phyloP scores from a whole-genome alignment of 2,888 invertebrate genomes.

The Ornithoptera alexandrae region DNA sequence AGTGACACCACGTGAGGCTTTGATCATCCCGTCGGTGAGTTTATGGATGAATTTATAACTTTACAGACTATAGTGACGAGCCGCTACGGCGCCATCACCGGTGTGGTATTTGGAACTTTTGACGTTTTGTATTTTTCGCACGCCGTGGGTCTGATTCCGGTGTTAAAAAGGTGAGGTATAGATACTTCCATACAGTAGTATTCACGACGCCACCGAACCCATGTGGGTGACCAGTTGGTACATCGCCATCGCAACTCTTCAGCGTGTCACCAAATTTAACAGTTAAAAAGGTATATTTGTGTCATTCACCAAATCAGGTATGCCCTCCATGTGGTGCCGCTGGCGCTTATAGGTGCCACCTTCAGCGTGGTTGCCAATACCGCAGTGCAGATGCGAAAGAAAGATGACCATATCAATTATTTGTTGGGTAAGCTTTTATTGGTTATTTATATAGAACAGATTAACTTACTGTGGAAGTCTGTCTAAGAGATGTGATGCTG shows the following conservation, averaged over 20 bases:
- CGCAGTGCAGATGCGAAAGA: conserved; percentile 40
- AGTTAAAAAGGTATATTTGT: no score
- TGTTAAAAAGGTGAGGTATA: conserved; percentile 23
- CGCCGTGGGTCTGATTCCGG: conserved; percentile 44
- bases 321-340: conserved; percentile 52
- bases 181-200: no score
- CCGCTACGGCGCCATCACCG: conserved; percentile 55
- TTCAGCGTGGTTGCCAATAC: conserved; percentile 59
- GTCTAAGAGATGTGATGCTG: no score
- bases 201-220: no score
- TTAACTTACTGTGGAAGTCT: no score
- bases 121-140: conserved; percentile 64
- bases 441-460: neutral
- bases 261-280: no score
- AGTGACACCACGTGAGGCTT: no score
- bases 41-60: neutral
- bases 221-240: no score
- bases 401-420: conserved; percentile 60
- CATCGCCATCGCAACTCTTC: no score
- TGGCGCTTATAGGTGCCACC: conserved; percentile 63
- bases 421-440: conserved; percentile 51
- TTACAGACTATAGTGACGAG: conserved; percentile 51
- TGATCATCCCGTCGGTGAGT: no score
- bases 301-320: conserved; percentile 44
- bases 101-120: conserved; percentile 48